phyloP scores from a whole-genome alignment of 2,888 invertebrate species.

The Priocnemis perturbator region DNA sequence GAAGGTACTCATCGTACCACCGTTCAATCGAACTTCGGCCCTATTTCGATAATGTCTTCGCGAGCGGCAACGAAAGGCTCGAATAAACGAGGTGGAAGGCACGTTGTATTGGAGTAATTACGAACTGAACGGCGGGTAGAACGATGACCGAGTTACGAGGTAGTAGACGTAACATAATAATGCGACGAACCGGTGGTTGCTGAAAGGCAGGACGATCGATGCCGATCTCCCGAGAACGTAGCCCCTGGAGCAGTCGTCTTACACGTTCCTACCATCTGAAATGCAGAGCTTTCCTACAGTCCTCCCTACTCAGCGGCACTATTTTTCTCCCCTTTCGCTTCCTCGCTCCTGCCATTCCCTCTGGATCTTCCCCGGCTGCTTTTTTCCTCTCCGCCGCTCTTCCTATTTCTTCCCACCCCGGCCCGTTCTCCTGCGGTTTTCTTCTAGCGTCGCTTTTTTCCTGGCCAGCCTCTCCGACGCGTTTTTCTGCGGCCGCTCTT shows the following conservation, averaged over 20 bases:
- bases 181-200: background rate
- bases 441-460: background rate
- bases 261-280: slow-evolving; percentile 24
- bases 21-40: too few species aligned
- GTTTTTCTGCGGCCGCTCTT: too few species aligned
- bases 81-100: too few species aligned
- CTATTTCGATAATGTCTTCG: too few species aligned
- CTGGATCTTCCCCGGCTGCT: background rate
- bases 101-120: too few species aligned
- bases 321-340: background rate
- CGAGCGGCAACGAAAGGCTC: too few species aligned
- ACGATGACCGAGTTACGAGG: too few species aligned
- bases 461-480: background rate
- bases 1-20: too few species aligned
- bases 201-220: slow-evolving; percentile 21
- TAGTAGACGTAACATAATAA: too few species aligned
- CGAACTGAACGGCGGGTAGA: too few species aligned
- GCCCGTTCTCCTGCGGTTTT: background rate
- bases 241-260: slow-evolving; percentile 15
- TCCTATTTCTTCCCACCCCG: background rate
- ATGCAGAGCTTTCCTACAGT: slow-evolving; percentile 1
- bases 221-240: slow-evolving; percentile 2
- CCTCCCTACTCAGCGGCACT: background rate
- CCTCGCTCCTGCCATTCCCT: background rate
- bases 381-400: background rate